Evolutionary conservation across 2,888 invertebrate genomes (phyloP), one percentile per base, ranked within the genome.

Genomic region (Busseola fusca): DNA sequence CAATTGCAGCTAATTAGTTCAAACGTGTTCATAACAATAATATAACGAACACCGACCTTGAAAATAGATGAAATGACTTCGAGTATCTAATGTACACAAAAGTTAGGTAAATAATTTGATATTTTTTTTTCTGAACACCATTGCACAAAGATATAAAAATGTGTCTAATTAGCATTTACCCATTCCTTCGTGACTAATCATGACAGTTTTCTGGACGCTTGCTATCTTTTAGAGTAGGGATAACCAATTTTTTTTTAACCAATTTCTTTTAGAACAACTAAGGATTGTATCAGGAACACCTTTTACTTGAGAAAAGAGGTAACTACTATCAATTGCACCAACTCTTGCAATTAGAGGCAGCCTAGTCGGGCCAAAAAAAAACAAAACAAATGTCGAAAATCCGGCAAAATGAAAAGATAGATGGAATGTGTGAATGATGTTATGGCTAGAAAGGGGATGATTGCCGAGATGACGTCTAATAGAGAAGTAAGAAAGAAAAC

Each of bases 21-120:
- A 12, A 76, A 68, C 69, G 69, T 74, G 76, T 25, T 48, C 18
- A 30, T 21, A 52, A 16, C 14, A 52, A 58, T 12, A 45, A 7
- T 16, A 54, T 14, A 21, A 30, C 30, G 25, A 64, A 12, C 6
- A 34, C 34, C 4, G 14, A 69, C 45, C 37, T 75, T 59, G 58
- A 30, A 27, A 56, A 40, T 48, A 72, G 7, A 62, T 56, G 56
- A 34, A 18, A 70, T 42, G 16, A 52, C 69, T 76, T 59, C 21
- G n/a, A 67, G 1, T 3, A 52, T 45, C 12, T 52, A n/a, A 67
- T 45, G 57, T 37, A 45, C 42, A 75, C 42, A 75, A 57, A 34
- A 34, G 34, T 5, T 27, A 56, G 25, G 16, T 54, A 27, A 10
- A 25, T 3, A 12, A 37, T 25, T 18, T 16, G 4, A 16, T 3